These are phyloP conservation scores for Eriocheir sinensis DNA, from an alignment of 1,140 invertebrate species.

Conservation along the genomic window DNA sequence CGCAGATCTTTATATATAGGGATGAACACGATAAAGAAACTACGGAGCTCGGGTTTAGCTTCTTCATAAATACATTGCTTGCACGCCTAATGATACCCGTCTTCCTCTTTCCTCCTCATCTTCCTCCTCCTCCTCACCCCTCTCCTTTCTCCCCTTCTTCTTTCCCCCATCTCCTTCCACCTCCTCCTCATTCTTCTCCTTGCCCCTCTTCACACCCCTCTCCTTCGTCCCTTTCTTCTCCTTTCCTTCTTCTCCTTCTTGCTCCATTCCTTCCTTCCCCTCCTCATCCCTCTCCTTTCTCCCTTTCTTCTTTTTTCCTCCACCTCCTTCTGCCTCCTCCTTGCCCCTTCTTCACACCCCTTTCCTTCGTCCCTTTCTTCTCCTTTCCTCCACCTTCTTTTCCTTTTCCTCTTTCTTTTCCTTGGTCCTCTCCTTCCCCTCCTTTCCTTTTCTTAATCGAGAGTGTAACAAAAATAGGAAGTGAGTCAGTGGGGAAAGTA, in stretches of 20 bases:
- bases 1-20: too few species aligned
- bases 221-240: not conserved
- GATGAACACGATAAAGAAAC: too few species aligned
- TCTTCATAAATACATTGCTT: not conserved
- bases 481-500: too few species aligned
- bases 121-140: not conserved
- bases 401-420: too few species aligned
- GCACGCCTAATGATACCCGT: not conserved
- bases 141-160: not conserved
- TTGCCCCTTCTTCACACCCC: not conserved
- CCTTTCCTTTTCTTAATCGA: too few species aligned
- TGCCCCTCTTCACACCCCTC: not conserved
- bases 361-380: not conserved
- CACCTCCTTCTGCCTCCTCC: not conserved
- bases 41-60: too few species aligned
- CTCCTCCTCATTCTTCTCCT: not conserved
- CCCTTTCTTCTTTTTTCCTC: not conserved
- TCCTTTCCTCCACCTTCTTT: not conserved
- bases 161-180: not conserved
- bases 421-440: too few species aligned
- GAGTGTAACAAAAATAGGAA: too few species aligned
- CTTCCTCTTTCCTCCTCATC: not conserved
- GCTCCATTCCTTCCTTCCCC: not conserved
- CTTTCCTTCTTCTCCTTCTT: not conserved
- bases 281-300: not conserved